phyloP scores from a whole-genome alignment of 2,797 vertebrate species.

The Rhincodon typus region DNA sequence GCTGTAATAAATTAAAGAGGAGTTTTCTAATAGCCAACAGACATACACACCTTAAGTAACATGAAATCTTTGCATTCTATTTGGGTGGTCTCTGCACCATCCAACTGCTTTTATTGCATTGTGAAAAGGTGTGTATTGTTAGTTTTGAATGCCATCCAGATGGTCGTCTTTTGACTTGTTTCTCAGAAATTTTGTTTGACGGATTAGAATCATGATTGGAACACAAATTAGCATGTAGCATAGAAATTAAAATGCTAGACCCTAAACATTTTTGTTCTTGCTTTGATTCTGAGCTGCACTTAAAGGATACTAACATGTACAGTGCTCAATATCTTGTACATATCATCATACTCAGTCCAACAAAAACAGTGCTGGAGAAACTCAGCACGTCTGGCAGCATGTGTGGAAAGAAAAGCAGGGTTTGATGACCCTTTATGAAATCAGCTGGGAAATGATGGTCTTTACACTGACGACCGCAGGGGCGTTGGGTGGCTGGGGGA shows the following conservation, averaged over 20 bases:
- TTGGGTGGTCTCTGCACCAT: constrained; percentile 94
- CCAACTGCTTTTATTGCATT: constrained; percentile 97
- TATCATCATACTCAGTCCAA: neutral
- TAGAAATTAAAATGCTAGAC: constrained; percentile 66
- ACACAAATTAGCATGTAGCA: constrained; percentile 99
- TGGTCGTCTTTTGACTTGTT: constrained; percentile 99
- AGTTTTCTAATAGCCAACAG: constrained; percentile 87
- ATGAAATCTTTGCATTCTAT: constrained; percentile 91
- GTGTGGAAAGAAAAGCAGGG: no score
- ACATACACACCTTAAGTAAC: constrained; percentile 87
- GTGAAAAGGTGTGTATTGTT: constrained; percentile 98
- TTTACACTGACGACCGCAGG: no score
- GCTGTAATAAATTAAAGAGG: constrained; percentile 98
- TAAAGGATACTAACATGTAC: neutral
- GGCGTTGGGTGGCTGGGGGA: no score
- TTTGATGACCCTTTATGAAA: no score
- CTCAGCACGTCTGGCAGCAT: no score
- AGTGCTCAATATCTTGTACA: neutral
- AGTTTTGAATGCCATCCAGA: constrained; percentile 99
- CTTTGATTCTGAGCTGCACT: neutral
- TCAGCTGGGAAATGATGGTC: no score
- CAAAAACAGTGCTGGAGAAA: no score
- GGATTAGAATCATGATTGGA: constrained; percentile 99
- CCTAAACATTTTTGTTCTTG: neutral
- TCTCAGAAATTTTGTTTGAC: constrained; percentile 99